Base-by-base conservation (phyloP, 2,113 vertebrate species). In the Erinaceus europaeus region DNA sequence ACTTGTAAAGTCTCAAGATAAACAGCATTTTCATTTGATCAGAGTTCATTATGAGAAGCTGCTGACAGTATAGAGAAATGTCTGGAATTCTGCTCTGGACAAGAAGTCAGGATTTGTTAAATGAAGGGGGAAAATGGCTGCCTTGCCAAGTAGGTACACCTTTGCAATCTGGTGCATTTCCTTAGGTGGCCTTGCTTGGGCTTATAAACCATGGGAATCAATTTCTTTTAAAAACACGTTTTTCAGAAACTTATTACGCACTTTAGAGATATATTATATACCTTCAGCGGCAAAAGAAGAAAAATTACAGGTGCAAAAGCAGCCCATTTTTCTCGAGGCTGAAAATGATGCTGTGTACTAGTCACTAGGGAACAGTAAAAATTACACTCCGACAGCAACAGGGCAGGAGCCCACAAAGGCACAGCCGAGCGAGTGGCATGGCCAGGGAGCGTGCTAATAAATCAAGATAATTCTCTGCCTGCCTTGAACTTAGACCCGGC, bases 401-500 rank as follows among this genome's bases (percentile, higher is more conserved):
- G 98, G 98, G 97, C 97, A 97, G 96, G 96, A 97, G 97, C 97
- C 97, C 97, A 97, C 96, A 95, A 97, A 98, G 97, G 97, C 96
- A 95, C 98, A 96, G 96, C 96, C 96, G 96, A 88, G 92, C 96
- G 90, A 96, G 95, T 97, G 96, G 97, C 97, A 96, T 72, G 96
- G 97, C 98, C 97, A 95, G 97, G 96, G 97, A 97, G 96, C 68
- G 91, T 95, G 94, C 97, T 98, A 98, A 99, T 99, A 99, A 99
- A 99, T 99, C 98, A 99, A 98, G 98, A 98, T 99, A 98, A 99
- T 99, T 98, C 98, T 98, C 97, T 95, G 97, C 98, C 98, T 97
- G 98, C 98, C 98, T 98, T 99, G 98, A 99, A 98, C 98, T 98
- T 97, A 98, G 98, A 99, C 98, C 98, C 7, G 94, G 93, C 97